phyloP scores from a whole-genome alignment of 1,140 invertebrate genomes.

The Odontomachus brunneus region DNA sequence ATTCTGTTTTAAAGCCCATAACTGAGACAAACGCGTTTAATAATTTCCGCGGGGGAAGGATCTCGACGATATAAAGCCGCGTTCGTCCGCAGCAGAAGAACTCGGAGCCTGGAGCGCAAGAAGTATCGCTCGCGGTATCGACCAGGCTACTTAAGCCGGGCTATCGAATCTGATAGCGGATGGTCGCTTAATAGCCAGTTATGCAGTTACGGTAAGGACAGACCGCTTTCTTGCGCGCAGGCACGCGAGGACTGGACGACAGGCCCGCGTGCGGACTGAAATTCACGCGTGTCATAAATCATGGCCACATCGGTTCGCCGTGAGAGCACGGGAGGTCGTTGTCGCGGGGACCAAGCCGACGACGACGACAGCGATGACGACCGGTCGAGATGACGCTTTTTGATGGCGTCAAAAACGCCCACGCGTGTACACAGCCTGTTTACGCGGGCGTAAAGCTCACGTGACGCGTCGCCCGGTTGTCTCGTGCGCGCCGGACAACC shows the following conservation, averaged over 20 bases:
- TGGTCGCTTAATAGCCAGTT: slow-evolving; percentile 47
- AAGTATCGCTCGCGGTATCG: slow-evolving; percentile 41
- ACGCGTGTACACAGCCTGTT: slow-evolving; percentile 53
- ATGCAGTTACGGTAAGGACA: slow-evolving; percentile 19
- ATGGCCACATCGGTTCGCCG: slow-evolving; percentile 29
- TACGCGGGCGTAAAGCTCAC: slow-evolving; percentile 58
- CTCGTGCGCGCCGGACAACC: slow-evolving; percentile 26
- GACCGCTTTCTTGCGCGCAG: slow-evolving; percentile 8
- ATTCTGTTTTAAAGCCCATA: too few relatives aligned
- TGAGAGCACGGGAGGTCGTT: slow-evolving; percentile 32
- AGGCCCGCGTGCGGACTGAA: slow-evolving; percentile 20
- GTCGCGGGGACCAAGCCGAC: neutral
- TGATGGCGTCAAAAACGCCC: slow-evolving; percentile 43
- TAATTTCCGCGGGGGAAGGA: neutral
- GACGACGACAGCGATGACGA: slow-evolving; percentile 44
- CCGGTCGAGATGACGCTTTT: slow-evolving; percentile 11
- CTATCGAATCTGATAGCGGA: slow-evolving; percentile 54
- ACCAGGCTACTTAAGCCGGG: slow-evolving; percentile 30
- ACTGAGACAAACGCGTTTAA: neutral
- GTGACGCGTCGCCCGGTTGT: slow-evolving; percentile 31
- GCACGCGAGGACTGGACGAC: slow-evolving; percentile 11
- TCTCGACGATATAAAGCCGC: slow-evolving; percentile 1
- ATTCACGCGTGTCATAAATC: slow-evolving; percentile 55
- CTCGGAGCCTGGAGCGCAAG: neutral
- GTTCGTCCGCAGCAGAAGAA: neutral